Percentiles rank a stretch among this genome's conserved stretches.
Evolutionary conservation across 2,797 vertebrate genomes (phyloP).

Genomic region (Picus viridis): DNA sequence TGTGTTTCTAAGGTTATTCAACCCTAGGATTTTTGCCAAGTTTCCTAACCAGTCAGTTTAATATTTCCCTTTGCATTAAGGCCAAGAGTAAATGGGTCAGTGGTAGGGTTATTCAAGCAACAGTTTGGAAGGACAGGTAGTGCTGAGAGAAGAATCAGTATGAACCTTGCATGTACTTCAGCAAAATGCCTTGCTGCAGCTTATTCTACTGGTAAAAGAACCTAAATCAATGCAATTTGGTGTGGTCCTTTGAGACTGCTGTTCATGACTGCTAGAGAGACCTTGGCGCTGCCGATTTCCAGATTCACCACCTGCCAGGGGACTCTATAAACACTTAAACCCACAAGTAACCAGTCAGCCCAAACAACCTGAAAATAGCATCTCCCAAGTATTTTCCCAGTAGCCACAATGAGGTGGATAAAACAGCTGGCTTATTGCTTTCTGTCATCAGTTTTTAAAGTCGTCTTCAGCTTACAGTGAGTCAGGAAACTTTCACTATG

Average conservation of each 20-base stretch:
- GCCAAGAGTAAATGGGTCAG: neutral
- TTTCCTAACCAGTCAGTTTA: slow-evolving; percentile 6
- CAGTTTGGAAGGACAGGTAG: neutral
- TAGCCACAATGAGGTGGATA: neutral
- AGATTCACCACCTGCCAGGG: neutral
- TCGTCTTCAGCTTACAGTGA: neutral
- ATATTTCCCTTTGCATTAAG: neutral
- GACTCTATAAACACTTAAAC: slow-evolving; percentile 6
- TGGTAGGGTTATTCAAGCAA: neutral
- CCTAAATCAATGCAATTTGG: neutral
- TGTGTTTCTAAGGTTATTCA: neutral
- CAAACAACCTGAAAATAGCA: slow-evolving; percentile 20
- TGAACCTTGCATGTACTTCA: neutral
- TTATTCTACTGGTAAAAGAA: neutral
- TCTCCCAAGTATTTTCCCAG: neutral
- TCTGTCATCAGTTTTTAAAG: neutral
- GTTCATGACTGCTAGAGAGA: neutral
- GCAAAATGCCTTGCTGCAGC: neutral
- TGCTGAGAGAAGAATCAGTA: neutral
- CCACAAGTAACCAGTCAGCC: neutral
- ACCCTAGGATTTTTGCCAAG: neutral
- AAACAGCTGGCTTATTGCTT: neutral
- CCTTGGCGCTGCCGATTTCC: neutral
- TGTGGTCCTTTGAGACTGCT: neutral
- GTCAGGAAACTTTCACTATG: neutral